Base-by-base conservation (phyloP, 2,888 invertebrate genomes). In the Thera obeliscata region DNA sequence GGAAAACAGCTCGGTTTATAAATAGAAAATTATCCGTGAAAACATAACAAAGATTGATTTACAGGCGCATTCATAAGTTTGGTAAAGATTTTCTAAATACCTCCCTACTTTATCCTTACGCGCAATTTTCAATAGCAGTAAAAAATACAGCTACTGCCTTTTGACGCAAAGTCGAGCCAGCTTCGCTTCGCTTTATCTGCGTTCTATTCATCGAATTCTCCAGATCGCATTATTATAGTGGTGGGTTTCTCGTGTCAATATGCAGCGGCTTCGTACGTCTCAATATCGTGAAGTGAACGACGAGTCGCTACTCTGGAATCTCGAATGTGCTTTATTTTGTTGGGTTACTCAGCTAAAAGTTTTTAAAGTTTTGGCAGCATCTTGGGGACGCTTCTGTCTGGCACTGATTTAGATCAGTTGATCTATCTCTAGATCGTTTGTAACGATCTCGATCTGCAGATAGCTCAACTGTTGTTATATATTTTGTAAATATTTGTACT, bases 201-300 rank as follows among this genome's bases (percentile, higher is more conserved):
- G 60, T 66, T 68, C 70, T 67, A 74, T 76, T 79, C 74, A 76
- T 74, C 74, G 71, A 70, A 72, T 75, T 80, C 74, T 67, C 55
- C 43, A 73, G 76, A 78, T 76, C 72, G 74, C 76, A 77, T 79
- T 81, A 79, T 80, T 77, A 76, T 78, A 75, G 77, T 63, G 68
- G 75, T 73, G 69, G 72, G 73, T 75, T 76, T 76, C 74, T 73
- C 80, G 74, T 78, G 79, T 81, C 82, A 80, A 79, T 80, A 81
- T 77, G 79, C 78, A 78, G 67, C 66, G 72, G 72, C 63, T 67
- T 78, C 65, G 76, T 74, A 77, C 79, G 77, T 84, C 81, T 82
- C 83, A 84, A 86, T 86, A 84, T 85, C 75, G 74, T 64, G 67
- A 76, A 75, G 78, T 73, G 79, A 79, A 78, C 76, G 78, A 77